A percentile compares a stretch with the other conserved stretches of the same genome.
phyloP scores from a whole-genome alignment of 2,797 vertebrate species.

The Sebastes oblongus region DNA sequence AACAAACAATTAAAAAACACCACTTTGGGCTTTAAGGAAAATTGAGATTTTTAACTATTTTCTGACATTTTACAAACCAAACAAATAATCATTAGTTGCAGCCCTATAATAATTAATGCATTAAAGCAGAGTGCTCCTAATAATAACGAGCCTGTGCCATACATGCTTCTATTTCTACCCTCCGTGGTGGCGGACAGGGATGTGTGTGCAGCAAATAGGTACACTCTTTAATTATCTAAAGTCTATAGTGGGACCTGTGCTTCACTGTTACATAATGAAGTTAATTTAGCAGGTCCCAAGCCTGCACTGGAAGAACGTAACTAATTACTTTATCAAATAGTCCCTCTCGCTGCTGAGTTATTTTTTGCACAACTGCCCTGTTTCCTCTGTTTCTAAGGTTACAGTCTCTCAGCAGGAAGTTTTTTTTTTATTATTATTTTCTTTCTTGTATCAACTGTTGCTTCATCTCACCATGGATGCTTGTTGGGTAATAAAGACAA shows the following conservation, averaged over 20 bases:
- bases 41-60: no score
- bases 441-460: neutral
- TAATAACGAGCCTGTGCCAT: conserved; percentile 23
- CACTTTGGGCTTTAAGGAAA: neutral
- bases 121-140: neutral
- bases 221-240: conserved; percentile 57
- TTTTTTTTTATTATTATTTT: neutral
- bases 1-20: neutral
- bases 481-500: neutral
- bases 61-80: neutral
- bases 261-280: conserved; percentile 34
- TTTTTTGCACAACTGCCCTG: conserved; percentile 38
- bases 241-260: conserved; percentile 43
- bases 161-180: conserved; percentile 33
- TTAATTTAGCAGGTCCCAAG: conserved; percentile 43
- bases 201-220: conserved; percentile 35
- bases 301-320: conserved; percentile 2
- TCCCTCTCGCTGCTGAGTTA: neutral
- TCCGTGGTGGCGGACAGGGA: conserved; percentile 1
- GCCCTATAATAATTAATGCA: neutral
- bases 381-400: conserved; percentile 43
- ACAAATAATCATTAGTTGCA: neutral
- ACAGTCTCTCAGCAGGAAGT: conserved; percentile 12
- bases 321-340: conserved; percentile 39
- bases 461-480: neutral